Conservation (phyloP, 2,797 vertebrate species). For the Ataeniobius toweri region DNA sequence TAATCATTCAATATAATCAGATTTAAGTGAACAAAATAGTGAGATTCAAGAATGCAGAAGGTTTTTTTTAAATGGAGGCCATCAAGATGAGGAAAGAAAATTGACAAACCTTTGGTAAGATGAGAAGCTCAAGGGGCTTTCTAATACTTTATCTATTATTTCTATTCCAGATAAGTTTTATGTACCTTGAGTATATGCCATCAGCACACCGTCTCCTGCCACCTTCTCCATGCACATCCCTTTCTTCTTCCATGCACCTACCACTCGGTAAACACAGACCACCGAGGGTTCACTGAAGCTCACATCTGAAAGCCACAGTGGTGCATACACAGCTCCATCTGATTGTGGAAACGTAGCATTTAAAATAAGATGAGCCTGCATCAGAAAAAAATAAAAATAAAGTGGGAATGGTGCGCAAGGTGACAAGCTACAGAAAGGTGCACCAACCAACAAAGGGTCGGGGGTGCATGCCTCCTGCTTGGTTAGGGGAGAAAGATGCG, state of each 20-base stretch:
- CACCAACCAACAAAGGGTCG: constrained; percentile 42
- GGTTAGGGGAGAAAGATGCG: constrained; percentile 51
- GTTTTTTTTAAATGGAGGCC: constrained; percentile 26
- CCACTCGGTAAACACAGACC: constrained; percentile 43
- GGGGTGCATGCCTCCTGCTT: constrained; percentile 52
- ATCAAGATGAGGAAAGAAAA: constrained; percentile 22
- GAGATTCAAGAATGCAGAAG: constrained; percentile 14
- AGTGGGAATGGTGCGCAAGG: neutral
- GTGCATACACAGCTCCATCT: constrained; percentile 55
- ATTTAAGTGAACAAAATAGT: constrained; percentile 15
- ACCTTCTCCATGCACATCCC: constrained; percentile 25
- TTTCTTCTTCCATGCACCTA: constrained; percentile 32
- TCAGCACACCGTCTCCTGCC: constrained; percentile 31
- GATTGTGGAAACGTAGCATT: constrained; percentile 69
- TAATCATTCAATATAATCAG: constrained; percentile 28
- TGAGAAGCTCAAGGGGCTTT: constrained; percentile 23
- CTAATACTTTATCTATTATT: constrained; percentile 24
- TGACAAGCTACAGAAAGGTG: constrained; percentile 44
- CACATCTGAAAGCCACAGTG: constrained; percentile 58
- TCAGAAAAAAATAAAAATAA: constrained; percentile 36
- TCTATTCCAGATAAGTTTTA: constrained; percentile 24
- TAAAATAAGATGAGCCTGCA: constrained; percentile 54
- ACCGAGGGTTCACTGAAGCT: constrained; percentile 62
- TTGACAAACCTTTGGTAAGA: constrained; percentile 3
- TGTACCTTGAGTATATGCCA: constrained; percentile 27